Percentiles rank a stretch among this genome's conserved stretches.
phyloP scores from a whole-genome alignment of 92 coral and sea anemone species.

The Meandrina meandrites region DNA sequence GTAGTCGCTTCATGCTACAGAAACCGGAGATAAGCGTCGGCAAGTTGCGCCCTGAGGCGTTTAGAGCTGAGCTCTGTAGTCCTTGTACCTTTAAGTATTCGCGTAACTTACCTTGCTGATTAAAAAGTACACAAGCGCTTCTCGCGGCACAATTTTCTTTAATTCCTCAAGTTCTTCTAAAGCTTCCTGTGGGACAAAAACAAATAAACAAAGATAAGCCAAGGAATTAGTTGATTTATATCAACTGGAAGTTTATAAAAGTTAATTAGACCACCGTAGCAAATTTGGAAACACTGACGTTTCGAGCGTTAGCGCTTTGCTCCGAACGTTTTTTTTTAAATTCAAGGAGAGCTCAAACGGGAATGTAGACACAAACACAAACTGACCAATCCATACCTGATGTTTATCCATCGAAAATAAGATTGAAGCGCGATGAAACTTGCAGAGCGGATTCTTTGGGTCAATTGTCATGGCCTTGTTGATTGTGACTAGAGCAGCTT shows the following conservation, averaged over 20 bases:
- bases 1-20: background rate
- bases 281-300: no score
- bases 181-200: constrained; percentile 67
- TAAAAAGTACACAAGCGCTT: constrained; percentile 94
- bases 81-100: background rate
- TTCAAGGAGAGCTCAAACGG: background rate
- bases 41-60: background rate
- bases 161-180: constrained; percentile 93
- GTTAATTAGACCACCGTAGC: no score
- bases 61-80: no score
- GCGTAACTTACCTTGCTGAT: constrained; percentile 81
- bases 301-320: no score
- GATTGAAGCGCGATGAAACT: constrained; percentile 95
- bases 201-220: constrained; percentile 5
- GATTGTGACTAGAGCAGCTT: constrained; percentile 84
- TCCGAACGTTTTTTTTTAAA: background rate
- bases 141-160: constrained; percentile 92
- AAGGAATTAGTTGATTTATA: no score
- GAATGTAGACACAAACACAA: background rate
- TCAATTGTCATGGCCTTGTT: constrained; percentile 96
- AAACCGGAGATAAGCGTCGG: background rate
- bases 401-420: constrained; percentile 92
- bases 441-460: constrained; percentile 95
- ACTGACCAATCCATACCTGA: constrained; percentile 49
- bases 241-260: no score